Conservation (phyloP, 1,140 invertebrate genomes). For the Acyrthosiphon pisum region DNA sequence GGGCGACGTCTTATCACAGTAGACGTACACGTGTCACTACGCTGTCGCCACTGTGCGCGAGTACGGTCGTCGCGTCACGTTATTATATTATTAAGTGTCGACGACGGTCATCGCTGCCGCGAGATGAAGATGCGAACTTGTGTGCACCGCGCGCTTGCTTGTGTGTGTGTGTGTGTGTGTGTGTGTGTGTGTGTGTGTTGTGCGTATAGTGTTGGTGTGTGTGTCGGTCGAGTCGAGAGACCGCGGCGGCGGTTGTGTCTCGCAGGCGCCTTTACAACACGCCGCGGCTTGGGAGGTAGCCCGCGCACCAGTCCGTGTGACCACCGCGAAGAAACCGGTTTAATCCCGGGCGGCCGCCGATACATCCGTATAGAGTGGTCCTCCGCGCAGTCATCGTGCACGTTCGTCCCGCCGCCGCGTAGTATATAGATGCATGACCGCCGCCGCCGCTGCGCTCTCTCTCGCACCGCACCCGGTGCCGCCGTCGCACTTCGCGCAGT, state of each 20-base stretch:
- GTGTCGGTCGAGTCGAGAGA: neutral
- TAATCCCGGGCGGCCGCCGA: conserved; percentile 38
- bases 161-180: neutral
- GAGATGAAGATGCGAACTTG: conserved; percentile 53
- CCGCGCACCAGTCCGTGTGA: conserved; percentile 53
- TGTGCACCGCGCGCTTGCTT: neutral
- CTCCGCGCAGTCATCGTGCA: conserved; percentile 50
- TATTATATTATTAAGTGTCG: neutral
- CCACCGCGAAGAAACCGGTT: conserved; percentile 57
- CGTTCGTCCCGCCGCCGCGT: conserved; percentile 37
- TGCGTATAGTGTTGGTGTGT: neutral
- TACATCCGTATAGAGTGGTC: conserved; percentile 39
- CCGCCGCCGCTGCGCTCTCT: neutral
- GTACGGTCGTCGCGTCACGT: neutral
- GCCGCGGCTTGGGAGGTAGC: conserved; percentile 57
- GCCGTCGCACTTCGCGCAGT: neutral
- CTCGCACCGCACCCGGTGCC: conserved; percentile 12
- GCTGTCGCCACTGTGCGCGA: neutral
- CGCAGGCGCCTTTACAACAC: conserved; percentile 56
- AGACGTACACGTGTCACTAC: neutral
- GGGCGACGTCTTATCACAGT: neutral
- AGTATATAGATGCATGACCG: conserved; percentile 21
- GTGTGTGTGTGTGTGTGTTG: neutral
- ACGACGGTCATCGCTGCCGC: neutral
- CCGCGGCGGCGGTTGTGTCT: conserved; percentile 41